phyloP scores from a whole-genome alignment of 2,888 invertebrate species.

The Calameuta idolon region DNA sequence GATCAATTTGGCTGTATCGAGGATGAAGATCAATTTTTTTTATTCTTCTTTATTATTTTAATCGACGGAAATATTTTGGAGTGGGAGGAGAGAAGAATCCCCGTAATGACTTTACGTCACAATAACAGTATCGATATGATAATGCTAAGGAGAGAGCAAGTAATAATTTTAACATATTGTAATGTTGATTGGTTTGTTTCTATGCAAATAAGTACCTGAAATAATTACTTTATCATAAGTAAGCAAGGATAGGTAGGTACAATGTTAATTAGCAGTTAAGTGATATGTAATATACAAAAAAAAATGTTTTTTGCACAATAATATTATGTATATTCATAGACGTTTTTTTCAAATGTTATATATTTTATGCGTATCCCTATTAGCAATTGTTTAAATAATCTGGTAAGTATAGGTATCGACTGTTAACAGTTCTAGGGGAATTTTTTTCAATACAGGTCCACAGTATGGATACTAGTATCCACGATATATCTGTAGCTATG shows the following conservation, averaged over 20 bases:
- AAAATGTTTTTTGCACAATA: constrained; percentile 25
- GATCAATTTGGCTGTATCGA: neutral
- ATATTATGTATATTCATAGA: constrained; percentile 20
- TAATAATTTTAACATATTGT: constrained; percentile 22
- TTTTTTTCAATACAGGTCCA: neutral
- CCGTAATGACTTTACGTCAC: neutral
- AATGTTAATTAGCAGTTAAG: constrained; percentile 27
- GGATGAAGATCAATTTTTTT: neutral
- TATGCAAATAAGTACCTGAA: constrained; percentile 33
- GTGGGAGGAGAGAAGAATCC: neutral
- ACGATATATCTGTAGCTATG: too few relatives aligned
- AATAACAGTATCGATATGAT: neutral
- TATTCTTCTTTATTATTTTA: too few relatives aligned
- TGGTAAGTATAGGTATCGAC: neutral
- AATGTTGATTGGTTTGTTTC: constrained; percentile 26
- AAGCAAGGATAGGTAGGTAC: constrained; percentile 28
- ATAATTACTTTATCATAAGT: constrained; percentile 29
- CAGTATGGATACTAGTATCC: too few relatives aligned
- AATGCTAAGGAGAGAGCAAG: constrained; percentile 17
- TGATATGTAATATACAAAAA: constrained; percentile 28
- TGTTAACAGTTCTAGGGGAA: neutral
- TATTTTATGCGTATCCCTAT: neutral
- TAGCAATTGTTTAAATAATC: neutral
- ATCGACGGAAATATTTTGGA: neutral
- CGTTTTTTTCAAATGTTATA: neutral